Conservation (phyloP, 2,888 invertebrate species). For the Tipula confusa region DNA sequence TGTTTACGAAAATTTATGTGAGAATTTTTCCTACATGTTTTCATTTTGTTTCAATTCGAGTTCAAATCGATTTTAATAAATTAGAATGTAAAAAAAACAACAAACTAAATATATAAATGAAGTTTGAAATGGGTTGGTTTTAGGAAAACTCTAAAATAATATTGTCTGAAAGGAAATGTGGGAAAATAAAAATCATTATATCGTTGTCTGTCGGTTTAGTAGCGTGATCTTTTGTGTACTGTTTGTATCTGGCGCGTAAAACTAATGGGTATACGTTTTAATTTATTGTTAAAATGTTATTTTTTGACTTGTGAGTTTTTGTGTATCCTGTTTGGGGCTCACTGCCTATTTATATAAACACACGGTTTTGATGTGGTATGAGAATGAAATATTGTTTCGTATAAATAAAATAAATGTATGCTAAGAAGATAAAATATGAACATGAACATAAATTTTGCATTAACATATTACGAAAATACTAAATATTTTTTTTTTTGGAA, state of each 20-base stretch:
- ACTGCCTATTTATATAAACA: neutral
- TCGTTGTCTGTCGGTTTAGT: neutral
- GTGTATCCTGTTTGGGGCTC: neutral
- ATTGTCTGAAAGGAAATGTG: neutral
- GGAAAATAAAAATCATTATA: neutral
- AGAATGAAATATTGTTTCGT: neutral
- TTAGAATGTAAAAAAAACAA: neutral
- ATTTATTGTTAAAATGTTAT: neutral
- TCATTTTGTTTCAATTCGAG: neutral
- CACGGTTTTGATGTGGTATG: neutral
- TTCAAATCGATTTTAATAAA: slow-evolving; percentile 1
- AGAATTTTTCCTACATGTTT: neutral
- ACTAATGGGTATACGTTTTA: neutral
- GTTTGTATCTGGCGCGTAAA: neutral
- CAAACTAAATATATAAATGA: too few relatives aligned
- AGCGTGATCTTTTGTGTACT: neutral
- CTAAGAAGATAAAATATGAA: neutral
- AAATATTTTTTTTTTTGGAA: neutral
- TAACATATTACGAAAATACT: neutral
- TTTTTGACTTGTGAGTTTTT: neutral
- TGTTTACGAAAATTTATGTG: neutral
- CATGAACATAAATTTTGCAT: neutral
- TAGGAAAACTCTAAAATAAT: neutral
- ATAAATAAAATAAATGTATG: neutral
- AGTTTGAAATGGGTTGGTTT: neutral